Base-by-base conservation (phyloP, 2,797 vertebrate species). In the Australoheros facetus region DNA sequence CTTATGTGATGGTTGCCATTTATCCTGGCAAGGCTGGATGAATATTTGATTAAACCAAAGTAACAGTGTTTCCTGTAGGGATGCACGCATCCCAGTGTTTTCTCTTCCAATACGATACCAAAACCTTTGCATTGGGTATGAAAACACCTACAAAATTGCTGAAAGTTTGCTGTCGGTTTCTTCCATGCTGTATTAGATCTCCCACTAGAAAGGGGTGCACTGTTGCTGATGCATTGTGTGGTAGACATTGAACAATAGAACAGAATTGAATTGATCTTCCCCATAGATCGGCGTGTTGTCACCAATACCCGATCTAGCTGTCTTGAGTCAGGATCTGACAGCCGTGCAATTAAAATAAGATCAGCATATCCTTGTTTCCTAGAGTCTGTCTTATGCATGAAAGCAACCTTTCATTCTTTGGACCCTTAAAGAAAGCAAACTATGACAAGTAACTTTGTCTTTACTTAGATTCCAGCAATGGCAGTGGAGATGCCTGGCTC, bases 401-500 rank as follows among this genome's bases (percentile, higher is more conserved):
- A 69, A 51, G 17, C 45, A 69, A 69, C 17, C 45, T 19, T 51
- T 69, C 23, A 69, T 14, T 69, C 16, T 69, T 30, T n/a, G 62
- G 48, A 26, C 5, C 16, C 23, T 66, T 69, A 51, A 69, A 51
- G 26, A 51, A 69, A 19, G 23, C 16, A 69, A 69, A n/a, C 45
- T 69, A 9, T n/a, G 8, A 9, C 32, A 30, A 54, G 19, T 34
- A 21, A n/a, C 12, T 8, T 5, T 45, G 17, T 58, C 80, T 17
- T 48, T 73, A 30, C 16, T 72, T 91, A 99, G 98, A 99, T 99
- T 93, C 98, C 98, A 60, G 96, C 97, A 1, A 95, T 98, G 80
- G 98, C 98, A 0, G 98, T 99, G 89, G 98, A 99, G 88, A 99
- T 99, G 98, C 98, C 98, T 4, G 98, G 97, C 77, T 97, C 98